Evolutionary conservation across 2,888 invertebrate genomes (phyloP).

Genomic region (Diarsia brunnea): DNA sequence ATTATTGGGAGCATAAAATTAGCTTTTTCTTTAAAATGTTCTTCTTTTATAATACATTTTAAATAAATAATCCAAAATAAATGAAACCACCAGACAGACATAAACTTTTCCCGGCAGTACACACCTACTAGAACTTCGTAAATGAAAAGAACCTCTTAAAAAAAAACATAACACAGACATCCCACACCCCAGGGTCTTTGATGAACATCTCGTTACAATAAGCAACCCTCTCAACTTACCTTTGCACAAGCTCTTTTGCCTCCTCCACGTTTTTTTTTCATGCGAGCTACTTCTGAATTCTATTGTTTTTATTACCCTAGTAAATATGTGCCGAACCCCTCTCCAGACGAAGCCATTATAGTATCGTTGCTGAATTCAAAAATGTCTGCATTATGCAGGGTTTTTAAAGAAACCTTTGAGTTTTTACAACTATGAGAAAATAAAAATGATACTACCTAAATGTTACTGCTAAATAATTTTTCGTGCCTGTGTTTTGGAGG

Average conservation of each 20-base stretch:
- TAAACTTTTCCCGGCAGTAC: background rate
- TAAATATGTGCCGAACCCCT: constrained; percentile 64
- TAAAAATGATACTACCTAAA: constrained; percentile 52
- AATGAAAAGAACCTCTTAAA: constrained; percentile 39
- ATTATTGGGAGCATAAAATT: too few species aligned
- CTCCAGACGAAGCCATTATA: constrained; percentile 67
- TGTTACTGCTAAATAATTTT: constrained; percentile 6
- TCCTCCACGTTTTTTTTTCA: constrained; percentile 56
- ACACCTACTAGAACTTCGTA: background rate
- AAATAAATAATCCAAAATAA: background rate
- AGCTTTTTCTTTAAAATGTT: too few species aligned
- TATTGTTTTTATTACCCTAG: constrained; percentile 65
- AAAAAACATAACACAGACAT: constrained; percentile 16
- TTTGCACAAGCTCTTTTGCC: constrained; percentile 52
- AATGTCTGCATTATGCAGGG: constrained; percentile 75
- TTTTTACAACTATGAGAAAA: constrained; percentile 68
- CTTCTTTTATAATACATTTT: too few species aligned
- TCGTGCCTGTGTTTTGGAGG: background rate
- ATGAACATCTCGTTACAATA: constrained; percentile 62
- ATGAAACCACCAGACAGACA: too few species aligned
- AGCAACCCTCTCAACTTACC: constrained; percentile 45
- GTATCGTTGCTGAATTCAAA: constrained; percentile 74
- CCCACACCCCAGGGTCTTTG: constrained; percentile 51
- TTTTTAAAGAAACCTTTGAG: constrained; percentile 74
- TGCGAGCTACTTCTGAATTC: constrained; percentile 56